phyloP scores from a whole-genome alignment of 2,113 vertebrate genomes.

The Glaucidium brasilianum region DNA sequence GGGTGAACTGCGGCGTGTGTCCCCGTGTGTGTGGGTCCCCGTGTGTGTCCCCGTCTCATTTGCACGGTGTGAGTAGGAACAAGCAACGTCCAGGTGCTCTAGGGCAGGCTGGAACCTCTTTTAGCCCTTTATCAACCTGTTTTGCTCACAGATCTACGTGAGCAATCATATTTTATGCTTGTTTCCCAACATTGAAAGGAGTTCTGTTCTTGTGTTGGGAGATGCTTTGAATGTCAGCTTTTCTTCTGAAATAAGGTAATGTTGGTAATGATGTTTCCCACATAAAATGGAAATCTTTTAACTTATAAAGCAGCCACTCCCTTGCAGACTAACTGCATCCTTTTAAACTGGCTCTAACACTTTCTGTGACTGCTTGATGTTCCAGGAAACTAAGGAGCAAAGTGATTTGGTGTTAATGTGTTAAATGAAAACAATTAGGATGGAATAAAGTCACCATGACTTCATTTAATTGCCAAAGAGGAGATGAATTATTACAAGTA shows the following conservation, averaged over 20 bases:
- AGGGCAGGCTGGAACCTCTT: rapidly evolving
- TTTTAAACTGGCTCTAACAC: not conserved
- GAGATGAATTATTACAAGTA: not conserved
- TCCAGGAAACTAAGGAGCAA: not conserved
- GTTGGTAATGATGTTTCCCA: not conserved
- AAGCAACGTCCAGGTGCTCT: not conserved
- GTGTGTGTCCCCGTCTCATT: not conserved
- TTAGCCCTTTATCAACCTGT: rapidly evolving
- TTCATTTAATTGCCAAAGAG: not conserved
- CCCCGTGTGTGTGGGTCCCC: too few relatives aligned
- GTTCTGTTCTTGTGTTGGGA: rapidly evolving
- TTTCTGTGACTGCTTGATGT: not conserved
- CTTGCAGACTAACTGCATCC: not conserved
- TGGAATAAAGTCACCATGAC: not conserved
- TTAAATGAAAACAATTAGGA: not conserved
- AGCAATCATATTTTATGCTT: not conserved
- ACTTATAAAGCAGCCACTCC: not conserved
- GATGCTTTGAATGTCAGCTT: not conserved
- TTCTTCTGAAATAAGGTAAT: not conserved
- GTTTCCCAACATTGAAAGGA: not conserved
- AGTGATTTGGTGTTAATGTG: not conserved
- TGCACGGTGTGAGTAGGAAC: rapidly evolving
- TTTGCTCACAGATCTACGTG: not conserved
- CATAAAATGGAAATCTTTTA: not conserved
- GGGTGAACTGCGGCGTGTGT: not conserved